A percentile compares a stretch with the other conserved stretches of the same genome.
Evolutionary conservation across 2,888 invertebrate species (phyloP).

Genomic region (Caprella mutica): DNA sequence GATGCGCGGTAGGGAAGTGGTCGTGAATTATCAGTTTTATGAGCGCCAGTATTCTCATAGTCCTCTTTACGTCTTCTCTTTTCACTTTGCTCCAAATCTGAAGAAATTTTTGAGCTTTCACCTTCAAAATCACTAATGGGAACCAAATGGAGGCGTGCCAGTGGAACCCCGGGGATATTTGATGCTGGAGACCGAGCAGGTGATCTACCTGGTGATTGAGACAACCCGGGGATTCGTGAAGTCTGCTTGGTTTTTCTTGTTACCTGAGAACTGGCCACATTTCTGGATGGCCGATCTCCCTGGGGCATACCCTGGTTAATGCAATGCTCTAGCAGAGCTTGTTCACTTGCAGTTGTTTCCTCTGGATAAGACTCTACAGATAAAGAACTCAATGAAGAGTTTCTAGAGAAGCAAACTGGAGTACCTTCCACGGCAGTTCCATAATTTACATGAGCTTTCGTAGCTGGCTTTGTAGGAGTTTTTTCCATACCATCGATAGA

Average conservation of each 20-base stretch:
- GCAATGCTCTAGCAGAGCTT: conserved; percentile 32
- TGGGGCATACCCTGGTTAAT: conserved; percentile 35
- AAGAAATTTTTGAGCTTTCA: conserved; percentile 28
- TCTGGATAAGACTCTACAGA: conserved; percentile 44
- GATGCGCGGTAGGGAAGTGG: not conserved
- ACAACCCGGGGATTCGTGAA: conserved; percentile 15
- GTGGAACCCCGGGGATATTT: conserved; percentile 28
- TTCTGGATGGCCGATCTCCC: conserved; percentile 10
- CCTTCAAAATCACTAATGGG: conserved; percentile 14
- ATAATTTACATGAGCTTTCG: not conserved
- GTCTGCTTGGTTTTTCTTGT: not conserved
- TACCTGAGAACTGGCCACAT: not conserved
- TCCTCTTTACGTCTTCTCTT: conserved; percentile 15
- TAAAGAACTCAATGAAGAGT: conserved; percentile 56
- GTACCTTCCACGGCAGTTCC: conserved; percentile 50
- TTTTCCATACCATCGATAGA: conserved; percentile 26
- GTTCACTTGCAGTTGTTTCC: conserved; percentile 31
- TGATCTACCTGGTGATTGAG: conserved; percentile 18
- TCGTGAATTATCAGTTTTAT: too few species aligned
- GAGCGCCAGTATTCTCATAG: too few species aligned
- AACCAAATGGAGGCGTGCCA: conserved; percentile 14
- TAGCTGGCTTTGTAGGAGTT: not conserved
- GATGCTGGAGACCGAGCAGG: conserved; percentile 14
- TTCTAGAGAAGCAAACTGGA: conserved; percentile 54
- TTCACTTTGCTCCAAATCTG: conserved; percentile 31